Base-by-base conservation (phyloP, 2,113 vertebrate genomes). In the Chionodraco myersi region DNA sequence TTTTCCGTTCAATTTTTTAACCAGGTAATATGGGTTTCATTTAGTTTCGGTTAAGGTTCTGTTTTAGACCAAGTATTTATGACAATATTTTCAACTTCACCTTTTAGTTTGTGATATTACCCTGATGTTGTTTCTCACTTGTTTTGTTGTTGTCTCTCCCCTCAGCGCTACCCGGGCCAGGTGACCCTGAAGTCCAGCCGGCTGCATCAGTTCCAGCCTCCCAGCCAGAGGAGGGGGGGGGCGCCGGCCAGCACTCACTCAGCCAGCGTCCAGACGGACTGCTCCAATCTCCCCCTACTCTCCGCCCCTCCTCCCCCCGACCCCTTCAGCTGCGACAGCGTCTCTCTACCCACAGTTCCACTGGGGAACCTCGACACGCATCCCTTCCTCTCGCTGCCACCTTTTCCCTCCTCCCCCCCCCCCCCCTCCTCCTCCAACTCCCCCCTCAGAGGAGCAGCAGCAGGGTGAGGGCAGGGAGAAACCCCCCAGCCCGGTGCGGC, bases 151-250 rank as follows among this genome's bases (percentile, higher is more conserved):
- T 18, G n/a, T 18, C 34, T 52, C 47, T 53, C 5, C 23, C 57
- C 0, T 34, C 87, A 99, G 98, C 96, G 95, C 16, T 97, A 98
- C 75, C 97, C 98, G 3, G 97, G 98, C 36, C 98, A 99, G 92
- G 96, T 99, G 86, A 96, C 97, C 59, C 95, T 99, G 77, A 99
- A 98, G 93, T 98, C 98, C 85, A 96, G 96, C 48, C 95, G 98
- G 54, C 83, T 97, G 73, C 96, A 95, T 0, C 88, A 96, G 80
- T 91, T 94, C 72, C 95, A 94, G 84, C 77, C 95, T 71, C 95
- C 92, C 36, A 69, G 91, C 18, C 93, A 95, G 87, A 97, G 95
- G 92, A 97, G 92, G 87, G 91, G 84, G 13, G 87, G 69, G 7
- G 84, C 62, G 63, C 85, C 77, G 64, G 82, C 75, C 3, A 54